Conservation (phyloP, 2,888 invertebrate species). For the Lycocerus yunnanus region DNA sequence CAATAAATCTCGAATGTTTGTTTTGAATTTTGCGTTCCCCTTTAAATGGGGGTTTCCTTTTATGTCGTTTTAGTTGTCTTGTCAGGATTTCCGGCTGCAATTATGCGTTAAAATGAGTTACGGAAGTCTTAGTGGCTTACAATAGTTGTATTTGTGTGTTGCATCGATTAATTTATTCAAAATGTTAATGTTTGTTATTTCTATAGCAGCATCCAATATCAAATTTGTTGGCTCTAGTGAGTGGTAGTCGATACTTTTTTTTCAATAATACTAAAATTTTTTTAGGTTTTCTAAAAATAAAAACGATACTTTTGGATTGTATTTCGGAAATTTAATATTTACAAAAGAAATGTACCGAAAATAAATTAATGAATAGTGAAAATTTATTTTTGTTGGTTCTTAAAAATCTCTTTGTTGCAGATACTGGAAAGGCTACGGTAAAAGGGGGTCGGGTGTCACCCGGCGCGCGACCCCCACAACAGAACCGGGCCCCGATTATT, state of each 20-base stretch:
- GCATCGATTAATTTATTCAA: not conserved
- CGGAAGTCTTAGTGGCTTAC: constrained; percentile 2
- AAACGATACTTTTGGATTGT: not conserved
- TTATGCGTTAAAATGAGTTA: constrained; percentile 5
- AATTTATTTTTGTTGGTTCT: too few species aligned
- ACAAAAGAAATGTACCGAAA: not conserved
- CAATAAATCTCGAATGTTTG: not conserved
- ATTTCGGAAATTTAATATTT: not conserved
- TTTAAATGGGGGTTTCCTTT: not conserved
- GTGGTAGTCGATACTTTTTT: not conserved
- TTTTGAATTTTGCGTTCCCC: constrained; percentile 5
- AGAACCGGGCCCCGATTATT: constrained; percentile 48
- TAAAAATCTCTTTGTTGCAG: too few species aligned
- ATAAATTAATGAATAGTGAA: not conserved
- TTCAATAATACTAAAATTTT: too few species aligned
- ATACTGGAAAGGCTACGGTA: constrained; percentile 54
- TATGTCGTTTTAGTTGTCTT: constrained; percentile 5
- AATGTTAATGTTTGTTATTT: not conserved
- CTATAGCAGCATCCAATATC: not conserved
- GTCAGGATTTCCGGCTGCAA: constrained; percentile 17
- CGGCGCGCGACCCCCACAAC: constrained; percentile 47
- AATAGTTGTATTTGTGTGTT: not conserved
- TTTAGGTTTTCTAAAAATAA: not conserved
- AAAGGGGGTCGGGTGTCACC: constrained; percentile 54
- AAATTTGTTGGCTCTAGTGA: not conserved